These are phyloP conservation scores for Propithecus deckenii DNA, from an alignment of 2,797 vertebrate species.

Conservation along the genomic window DNA sequence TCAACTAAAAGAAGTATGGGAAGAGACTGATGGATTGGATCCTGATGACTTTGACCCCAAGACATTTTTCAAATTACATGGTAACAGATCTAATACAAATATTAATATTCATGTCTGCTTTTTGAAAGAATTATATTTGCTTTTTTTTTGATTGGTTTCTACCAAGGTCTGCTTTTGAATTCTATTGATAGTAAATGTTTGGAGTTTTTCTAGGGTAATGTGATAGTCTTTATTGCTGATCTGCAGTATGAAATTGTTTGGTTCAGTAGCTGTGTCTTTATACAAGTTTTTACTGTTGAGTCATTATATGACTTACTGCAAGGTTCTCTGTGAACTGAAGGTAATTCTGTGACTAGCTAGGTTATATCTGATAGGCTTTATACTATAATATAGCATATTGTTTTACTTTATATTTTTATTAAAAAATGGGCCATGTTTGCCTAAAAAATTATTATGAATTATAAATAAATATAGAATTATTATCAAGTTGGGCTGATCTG, in stretches of 20 bases:
- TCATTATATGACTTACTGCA: neutral
- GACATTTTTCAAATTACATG: constrained; percentile 98
- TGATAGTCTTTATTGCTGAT: constrained; percentile 29
- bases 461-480: neutral
- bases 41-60: constrained; percentile 98
- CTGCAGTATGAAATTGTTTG: neutral
- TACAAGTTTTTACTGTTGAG: neutral
- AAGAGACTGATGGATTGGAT: constrained; percentile 97
- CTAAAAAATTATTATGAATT: neutral
- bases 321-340: neutral
- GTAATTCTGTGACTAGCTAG: constrained; percentile 15
- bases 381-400: neutral
- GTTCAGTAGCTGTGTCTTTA: constrained; percentile 2
- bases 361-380: constrained; percentile 17
- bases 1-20: constrained; percentile 98
- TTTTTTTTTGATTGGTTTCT: constrained; percentile 33
- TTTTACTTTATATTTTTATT: constrained; percentile 17
- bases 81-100: constrained; percentile 85
- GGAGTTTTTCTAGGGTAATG: neutral
- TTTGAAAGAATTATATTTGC: constrained; percentile 56
- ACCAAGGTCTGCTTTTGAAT: neutral
- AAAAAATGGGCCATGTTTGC: neutral
- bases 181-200: neutral
- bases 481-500: neutral
- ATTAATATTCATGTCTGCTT: constrained; percentile 44